Evolutionary conservation across 2,888 invertebrate genomes (phyloP).

Genomic region (Zygogramma bicolorata): DNA sequence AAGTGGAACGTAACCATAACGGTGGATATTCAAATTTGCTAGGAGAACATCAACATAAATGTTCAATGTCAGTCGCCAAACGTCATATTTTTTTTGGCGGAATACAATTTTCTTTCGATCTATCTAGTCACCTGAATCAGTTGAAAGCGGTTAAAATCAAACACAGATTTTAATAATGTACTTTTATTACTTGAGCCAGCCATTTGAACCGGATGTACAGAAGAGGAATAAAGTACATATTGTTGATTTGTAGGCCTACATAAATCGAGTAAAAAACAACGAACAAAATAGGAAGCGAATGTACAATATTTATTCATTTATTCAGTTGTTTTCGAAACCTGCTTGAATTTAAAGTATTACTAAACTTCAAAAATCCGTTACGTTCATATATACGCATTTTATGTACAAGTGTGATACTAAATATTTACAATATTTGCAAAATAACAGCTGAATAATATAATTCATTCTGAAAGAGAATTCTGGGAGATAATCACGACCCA

Average conservation of each 20-base stretch:
- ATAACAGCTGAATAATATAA: constrained; percentile 14
- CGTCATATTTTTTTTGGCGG: no score
- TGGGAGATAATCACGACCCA: no score
- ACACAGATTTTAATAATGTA: constrained; percentile 55
- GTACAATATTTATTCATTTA: constrained; percentile 45
- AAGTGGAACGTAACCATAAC: no score
- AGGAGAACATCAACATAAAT: no score
- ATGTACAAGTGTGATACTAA: constrained; percentile 37
- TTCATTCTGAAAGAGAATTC: not conserved
- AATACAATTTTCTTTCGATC: no score
- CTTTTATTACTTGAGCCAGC: constrained; percentile 60
- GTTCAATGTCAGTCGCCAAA: no score
- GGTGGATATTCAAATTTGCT: no score
- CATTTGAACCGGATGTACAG: constrained; percentile 55
- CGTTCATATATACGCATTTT: constrained; percentile 45
- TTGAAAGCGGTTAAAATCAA: not conserved
- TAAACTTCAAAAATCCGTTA: constrained; percentile 46
- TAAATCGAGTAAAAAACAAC: constrained; percentile 32
- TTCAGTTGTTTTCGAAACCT: constrained; percentile 53
- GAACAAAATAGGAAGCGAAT: constrained; percentile 51
- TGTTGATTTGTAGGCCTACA: constrained; percentile 47
- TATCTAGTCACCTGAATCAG: no score
- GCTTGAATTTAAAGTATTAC: constrained; percentile 46
- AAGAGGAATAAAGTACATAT: constrained; percentile 56
- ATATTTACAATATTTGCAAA: constrained; percentile 46